Evolutionary conservation across 1,140 invertebrate species (phyloP).

Genomic region (Forficula auricularia): DNA sequence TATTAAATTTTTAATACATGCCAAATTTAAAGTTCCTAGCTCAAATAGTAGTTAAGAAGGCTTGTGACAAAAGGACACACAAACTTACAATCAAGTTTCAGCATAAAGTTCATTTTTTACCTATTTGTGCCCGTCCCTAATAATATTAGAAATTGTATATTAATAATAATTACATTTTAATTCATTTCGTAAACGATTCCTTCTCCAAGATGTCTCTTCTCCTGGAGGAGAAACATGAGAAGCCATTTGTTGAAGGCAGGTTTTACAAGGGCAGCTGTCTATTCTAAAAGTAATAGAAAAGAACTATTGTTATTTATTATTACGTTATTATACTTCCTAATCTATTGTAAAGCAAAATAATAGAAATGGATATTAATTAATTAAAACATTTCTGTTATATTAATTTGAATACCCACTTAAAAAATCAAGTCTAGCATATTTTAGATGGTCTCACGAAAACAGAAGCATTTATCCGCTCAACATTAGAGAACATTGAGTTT

Average conservation of each 20-base stretch:
- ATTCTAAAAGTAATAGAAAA: slow-evolving; percentile 28
- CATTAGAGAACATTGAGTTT: no score
- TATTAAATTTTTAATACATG: no score
- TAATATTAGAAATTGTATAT: slow-evolving; percentile 1
- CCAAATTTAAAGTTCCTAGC: no score
- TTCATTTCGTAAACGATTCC: slow-evolving; percentile 54
- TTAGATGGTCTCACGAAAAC: no score
- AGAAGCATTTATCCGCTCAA: no score
- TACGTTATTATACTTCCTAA: no score
- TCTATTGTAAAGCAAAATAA: no score
- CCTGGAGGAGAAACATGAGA: slow-evolving; percentile 37
- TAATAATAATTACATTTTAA: slow-evolving; percentile 34
- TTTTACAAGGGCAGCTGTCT: slow-evolving; percentile 63
- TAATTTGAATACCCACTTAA: background rate
- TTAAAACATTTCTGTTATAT: background rate
- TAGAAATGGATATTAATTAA: no score
- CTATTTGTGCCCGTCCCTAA: background rate
- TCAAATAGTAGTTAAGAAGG: no score
- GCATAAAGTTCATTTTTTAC: background rate
- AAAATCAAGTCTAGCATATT: no score
- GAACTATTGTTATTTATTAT: background rate
- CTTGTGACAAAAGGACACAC: no score
- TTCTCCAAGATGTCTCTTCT: slow-evolving; percentile 53
- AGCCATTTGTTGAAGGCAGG: slow-evolving; percentile 64
- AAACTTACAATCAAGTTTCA: no score